Base-by-base conservation (phyloP, 2,113 vertebrate genomes). In the Corydoras maculifer region DNA sequence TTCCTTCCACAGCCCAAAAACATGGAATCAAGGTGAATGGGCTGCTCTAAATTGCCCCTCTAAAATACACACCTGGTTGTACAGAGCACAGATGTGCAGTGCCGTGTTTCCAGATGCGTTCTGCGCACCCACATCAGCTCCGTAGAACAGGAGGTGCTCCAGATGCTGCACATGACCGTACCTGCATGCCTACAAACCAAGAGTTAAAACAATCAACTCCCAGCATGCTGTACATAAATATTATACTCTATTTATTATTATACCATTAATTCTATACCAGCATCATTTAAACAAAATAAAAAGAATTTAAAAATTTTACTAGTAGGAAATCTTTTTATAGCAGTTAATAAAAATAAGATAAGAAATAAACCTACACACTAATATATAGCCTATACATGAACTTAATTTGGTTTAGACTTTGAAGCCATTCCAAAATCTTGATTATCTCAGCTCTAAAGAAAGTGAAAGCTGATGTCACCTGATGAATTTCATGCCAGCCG, bases 401-500 rank as follows among this genome's bases (percentile, higher is more conserved):
- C 51, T 53, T 53, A 1, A 53, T 14, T 53, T 14, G 13, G 51
- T 12, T 14, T 53, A 10, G 9, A 53, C 9, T 53, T 14, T 8
- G 9, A 53, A 10, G 1, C 3, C 35, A 2, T 43, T 43, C 4
- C 7, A 43, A 43, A 5, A 4, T 43, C 0, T 43, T 5, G 35
- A 43, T 43, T 43, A 43, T 43, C 7, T 43, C 18, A 2, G 18
- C 18, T 25, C 18, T 25, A 25, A 25, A 25, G 18, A 25, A 25
- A 25, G 18, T 25, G 18, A 12, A 8, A 15, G 48, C 18, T 62
- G 18, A 68, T 60, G 61, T 80, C 72, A 98, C 96, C 94, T 99
- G 96, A 82, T 99, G 96, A 32, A 97, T 90, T 78, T 99, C 96
- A 0, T 96, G 93, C 96, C 96, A 98, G 77, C 96, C 96, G 0